Evolutionary conservation across 2,113 vertebrate genomes (phyloP).

Genomic region (Scortum barcoo): DNA sequence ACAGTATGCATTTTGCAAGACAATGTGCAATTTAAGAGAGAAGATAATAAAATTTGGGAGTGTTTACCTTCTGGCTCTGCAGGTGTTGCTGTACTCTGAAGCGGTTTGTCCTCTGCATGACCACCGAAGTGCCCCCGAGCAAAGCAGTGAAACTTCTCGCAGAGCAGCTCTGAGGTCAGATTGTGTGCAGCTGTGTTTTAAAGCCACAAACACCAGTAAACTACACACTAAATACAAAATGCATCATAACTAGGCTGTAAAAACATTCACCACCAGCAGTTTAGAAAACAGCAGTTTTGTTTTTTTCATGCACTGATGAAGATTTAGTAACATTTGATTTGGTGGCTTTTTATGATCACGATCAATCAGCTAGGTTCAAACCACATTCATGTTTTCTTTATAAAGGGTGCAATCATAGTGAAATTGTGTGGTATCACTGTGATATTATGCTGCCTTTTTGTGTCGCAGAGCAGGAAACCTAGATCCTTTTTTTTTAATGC

Average conservation of each 20-base stretch:
- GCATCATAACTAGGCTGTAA: background rate
- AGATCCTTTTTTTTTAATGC: too few species aligned
- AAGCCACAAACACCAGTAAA: too few species aligned
- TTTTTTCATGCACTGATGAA: too few species aligned
- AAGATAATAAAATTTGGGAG: conserved; percentile 42
- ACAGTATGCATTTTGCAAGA: background rate
- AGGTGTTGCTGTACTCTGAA: background rate
- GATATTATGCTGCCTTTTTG: too few species aligned
- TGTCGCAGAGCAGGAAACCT: too few species aligned
- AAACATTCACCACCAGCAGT: background rate
- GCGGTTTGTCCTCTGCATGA: background rate
- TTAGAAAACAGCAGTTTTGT: too few species aligned
- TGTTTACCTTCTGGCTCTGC: conserved; percentile 20
- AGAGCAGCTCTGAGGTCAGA: conserved; percentile 15
- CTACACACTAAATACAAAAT: background rate
- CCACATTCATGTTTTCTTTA: too few species aligned
- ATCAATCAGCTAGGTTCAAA: too few species aligned
- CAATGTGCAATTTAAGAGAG: conserved; percentile 24
- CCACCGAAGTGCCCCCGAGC: background rate
- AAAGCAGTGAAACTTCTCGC: background rate
- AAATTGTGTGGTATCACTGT: too few species aligned
- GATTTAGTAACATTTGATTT: too few species aligned
- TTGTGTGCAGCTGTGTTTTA: background rate
- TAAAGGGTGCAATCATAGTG: too few species aligned
- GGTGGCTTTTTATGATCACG: too few species aligned